Conservation (phyloP, 2,113 vertebrate species). For the Xenopus tropicalis region DNA sequence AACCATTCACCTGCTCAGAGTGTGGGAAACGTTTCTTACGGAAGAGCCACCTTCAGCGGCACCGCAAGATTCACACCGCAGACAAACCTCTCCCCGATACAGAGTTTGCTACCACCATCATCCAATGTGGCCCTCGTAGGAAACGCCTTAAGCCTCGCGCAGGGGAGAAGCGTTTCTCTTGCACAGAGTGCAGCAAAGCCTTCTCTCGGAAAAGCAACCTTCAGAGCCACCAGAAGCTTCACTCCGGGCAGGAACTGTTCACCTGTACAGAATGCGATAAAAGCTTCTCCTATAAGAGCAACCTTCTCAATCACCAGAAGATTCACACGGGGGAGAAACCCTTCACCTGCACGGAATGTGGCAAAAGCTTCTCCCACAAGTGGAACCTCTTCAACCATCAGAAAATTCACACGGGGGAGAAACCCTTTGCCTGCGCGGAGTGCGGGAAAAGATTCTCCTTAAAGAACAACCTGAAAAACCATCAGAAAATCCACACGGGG, state of each 20-base stretch:
- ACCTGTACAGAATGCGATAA: slow-evolving; percentile 51
- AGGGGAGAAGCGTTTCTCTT: slow-evolving; percentile 9
- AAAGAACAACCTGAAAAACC: slow-evolving; percentile 53
- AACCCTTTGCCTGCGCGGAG: slow-evolving; percentile 43
- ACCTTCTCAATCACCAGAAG: slow-evolving; percentile 55
- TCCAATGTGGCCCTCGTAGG: not conserved
- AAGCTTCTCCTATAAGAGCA: slow-evolving; percentile 51
- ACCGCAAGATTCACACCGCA: not conserved
- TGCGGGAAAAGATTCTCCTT: slow-evolving; percentile 57
- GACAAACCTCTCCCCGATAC: slow-evolving; percentile 11
- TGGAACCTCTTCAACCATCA: slow-evolving; percentile 54
- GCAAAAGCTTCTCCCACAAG: slow-evolving; percentile 56
- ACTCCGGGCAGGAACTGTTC: slow-evolving; percentile 54
- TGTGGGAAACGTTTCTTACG: slow-evolving; percentile 1
- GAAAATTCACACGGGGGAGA: slow-evolving; percentile 50
- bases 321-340: slow-evolving; percentile 56
- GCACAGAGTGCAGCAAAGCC: slow-evolving; percentile 48
- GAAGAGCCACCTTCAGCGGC: not conserved
- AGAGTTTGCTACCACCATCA: not conserved
- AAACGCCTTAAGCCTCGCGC: slow-evolving; percentile 10
- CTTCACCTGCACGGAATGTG: slow-evolving; percentile 50
- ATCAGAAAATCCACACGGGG: slow-evolving; percentile 30
- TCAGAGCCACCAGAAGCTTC: slow-evolving; percentile 56
- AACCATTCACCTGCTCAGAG: not conserved
- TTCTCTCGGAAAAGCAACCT: slow-evolving; percentile 54